These are phyloP conservation scores for Rhegmatorhina hoffmannsi DNA, from an alignment of 2,113 vertebrate species.

Conservation along the genomic window DNA sequence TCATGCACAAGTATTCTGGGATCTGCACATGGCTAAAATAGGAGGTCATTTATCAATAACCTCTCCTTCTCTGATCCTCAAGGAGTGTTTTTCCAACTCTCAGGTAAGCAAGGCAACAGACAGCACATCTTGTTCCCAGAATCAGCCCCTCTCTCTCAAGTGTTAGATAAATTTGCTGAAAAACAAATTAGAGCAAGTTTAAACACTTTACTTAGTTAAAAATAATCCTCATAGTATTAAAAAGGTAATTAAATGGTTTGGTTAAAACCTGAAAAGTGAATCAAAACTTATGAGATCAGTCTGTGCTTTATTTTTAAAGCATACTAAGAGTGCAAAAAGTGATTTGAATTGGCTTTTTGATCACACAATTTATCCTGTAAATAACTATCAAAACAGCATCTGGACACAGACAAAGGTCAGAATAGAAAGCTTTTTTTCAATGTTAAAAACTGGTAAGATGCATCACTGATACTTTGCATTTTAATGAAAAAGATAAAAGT, in stretches of 20 bases:
- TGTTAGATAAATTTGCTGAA: background rate
- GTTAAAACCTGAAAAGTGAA: conserved; percentile 31
- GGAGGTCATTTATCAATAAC: conserved; percentile 5
- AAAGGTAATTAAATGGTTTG: conserved; percentile 36
- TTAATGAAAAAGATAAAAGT: background rate
- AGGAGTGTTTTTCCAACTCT: background rate
- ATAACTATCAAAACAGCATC: background rate
- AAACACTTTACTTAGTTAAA: conserved; percentile 43
- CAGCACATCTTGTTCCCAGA: background rate
- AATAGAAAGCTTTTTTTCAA: background rate
- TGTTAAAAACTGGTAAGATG: background rate
- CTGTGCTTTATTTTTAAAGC: background rate
- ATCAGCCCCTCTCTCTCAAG: background rate
- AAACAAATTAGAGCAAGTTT: conserved; percentile 30
- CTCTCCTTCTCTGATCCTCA: background rate
- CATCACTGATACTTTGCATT: background rate
- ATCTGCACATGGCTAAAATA: background rate
- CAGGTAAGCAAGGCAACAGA: conserved; percentile 18
- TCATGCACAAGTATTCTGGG: background rate
- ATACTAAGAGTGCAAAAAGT: background rate
- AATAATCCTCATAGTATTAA: conserved; percentile 26
- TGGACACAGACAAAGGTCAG: background rate
- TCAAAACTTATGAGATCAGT: background rate
- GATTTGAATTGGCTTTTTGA: background rate
- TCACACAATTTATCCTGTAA: background rate